phyloP scores from a whole-genome alignment of 2,113 vertebrate genomes.

The Pituophis catenifer region DNA sequence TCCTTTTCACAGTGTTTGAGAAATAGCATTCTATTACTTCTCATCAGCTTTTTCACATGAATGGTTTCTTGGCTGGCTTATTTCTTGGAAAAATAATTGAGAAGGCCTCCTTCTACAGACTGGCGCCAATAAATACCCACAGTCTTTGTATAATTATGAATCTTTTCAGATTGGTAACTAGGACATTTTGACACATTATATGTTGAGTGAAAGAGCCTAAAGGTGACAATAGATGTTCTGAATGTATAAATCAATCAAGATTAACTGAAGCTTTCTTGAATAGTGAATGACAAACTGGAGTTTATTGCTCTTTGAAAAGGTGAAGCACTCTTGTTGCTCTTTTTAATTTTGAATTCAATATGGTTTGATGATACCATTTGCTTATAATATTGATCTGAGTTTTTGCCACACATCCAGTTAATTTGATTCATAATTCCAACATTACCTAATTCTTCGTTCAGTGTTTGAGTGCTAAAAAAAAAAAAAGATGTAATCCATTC shows the following conservation, averaged over 20 bases:
- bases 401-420: accelerated
- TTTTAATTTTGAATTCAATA: background rate
- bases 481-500: background rate
- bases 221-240: background rate
- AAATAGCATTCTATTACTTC: background rate
- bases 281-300: background rate
- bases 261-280: background rate
- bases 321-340: background rate
- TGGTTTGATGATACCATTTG: background rate
- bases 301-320: background rate
- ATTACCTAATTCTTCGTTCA: background rate
- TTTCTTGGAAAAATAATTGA: background rate
- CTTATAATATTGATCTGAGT: background rate
- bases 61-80: background rate
- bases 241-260: background rate
- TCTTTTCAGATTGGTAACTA: background rate
- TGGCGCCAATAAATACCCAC: background rate
- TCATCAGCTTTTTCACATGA: background rate
- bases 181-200: background rate
- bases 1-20: background rate
- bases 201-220: background rate
- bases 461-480: background rate
- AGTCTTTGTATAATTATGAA: background rate
- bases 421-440: background rate
- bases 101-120: background rate